phyloP scores from a whole-genome alignment of 2,888 invertebrate genomes.

The Trichopria drosophilae region DNA sequence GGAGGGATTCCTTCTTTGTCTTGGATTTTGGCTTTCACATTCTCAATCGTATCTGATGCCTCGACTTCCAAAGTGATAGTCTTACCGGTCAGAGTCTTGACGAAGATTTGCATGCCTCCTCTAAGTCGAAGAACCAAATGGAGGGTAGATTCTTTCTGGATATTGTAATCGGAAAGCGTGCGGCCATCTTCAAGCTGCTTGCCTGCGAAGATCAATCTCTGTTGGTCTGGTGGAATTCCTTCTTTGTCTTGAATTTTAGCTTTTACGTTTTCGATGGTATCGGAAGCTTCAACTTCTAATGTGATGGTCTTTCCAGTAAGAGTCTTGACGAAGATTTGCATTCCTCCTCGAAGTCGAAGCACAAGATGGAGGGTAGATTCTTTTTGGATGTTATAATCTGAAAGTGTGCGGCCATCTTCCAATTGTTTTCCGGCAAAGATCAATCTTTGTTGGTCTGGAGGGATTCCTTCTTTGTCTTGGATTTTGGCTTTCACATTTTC shows the following conservation, averaged over 20 bases:
- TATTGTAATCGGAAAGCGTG: conserved; percentile 42
- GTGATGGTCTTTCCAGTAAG: conserved; percentile 44
- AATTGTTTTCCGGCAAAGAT: conserved; percentile 95
- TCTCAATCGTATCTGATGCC: conserved; percentile 90
- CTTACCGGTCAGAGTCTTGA: conserved; percentile 92
- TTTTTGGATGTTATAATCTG: conserved; percentile 94
- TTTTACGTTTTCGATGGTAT: conserved; percentile 40
- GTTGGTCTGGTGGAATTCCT: conserved; percentile 43
- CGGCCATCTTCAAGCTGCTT: conserved; percentile 43
- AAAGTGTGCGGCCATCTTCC: conserved; percentile 90
- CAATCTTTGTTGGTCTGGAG: conserved; percentile 83
- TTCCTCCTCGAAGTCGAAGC: conserved; percentile 85
- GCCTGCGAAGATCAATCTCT: conserved; percentile 42
- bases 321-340: conserved; percentile 46
- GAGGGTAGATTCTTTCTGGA: conserved; percentile 42
- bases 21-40: conserved; percentile 92
- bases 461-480: conserved; percentile 63
- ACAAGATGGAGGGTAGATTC: conserved; percentile 89
- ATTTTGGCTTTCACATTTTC: conserved; percentile 44
- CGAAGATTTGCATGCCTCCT: conserved; percentile 70
- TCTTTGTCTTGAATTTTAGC: conserved; percentile 46
- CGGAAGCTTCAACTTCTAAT: conserved; percentile 38
- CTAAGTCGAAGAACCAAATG: conserved; percentile 41
- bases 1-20: conserved; percentile 73
- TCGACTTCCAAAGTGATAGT: conserved; percentile 94